Base-by-base conservation (phyloP, 2,797 vertebrate genomes). In the Lepus oiostolus region DNA sequence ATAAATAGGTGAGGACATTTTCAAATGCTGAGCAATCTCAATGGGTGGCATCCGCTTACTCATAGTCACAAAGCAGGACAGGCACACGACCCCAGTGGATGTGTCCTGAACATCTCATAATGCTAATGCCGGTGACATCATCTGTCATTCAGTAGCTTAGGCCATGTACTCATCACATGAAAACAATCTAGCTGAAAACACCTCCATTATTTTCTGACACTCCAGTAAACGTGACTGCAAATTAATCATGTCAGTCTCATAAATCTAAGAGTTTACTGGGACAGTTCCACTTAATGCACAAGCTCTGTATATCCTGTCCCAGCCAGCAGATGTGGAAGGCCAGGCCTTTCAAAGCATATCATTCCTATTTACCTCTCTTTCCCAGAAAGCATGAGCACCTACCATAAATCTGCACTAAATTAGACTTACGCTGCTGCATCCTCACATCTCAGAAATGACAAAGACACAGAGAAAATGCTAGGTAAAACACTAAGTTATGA, bases 371-470 rank as follows among this genome's bases (percentile, higher is more conserved):
- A 58, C 9, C 50, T 87, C 68, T 76, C 38, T 74, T 80, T 26
- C 62, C 74, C 62, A 65, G 76, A 92, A 90, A 93, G 38, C 2
- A 35, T 47, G 13, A 79, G 30, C 2, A 17, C 35, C 62, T 32
- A 38, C 47, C 81, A 77, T 47, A 76, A 81, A 58, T 58, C 21
- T 83, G 16, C 52, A 82, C 47, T 60, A 54, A 82, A 50, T 65
- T 22, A 68, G 28, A 47, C n/a, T 13, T n/a, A 12, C 47, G n/a
- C 19, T 30, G 28, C 52, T 21, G 26, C 52, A 38, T 52, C n/a
- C 21, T 38, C 85, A 71, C 10, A 91, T 21, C 81, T 75, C 86
- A 93, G 85, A 91, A 93, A 96, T 35, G 28, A 52, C 26, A 6
- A 0, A 71, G 63, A 95, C 77, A 68, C n/a, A 88, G 83, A 92